Base-by-base conservation (phyloP, 2,113 vertebrate genomes). In the Saguinus imperator region DNA sequence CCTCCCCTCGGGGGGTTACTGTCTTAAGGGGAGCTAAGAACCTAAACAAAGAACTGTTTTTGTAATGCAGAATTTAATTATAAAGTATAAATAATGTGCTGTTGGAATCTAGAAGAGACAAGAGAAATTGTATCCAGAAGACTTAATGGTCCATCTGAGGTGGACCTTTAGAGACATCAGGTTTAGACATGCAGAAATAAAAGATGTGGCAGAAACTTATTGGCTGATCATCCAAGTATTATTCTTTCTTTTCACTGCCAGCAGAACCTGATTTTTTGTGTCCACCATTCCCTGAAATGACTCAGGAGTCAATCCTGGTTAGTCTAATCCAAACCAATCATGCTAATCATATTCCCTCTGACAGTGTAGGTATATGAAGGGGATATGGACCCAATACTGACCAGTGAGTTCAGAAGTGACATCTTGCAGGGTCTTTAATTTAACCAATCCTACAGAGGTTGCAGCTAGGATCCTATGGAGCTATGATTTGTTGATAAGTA, bases 401-500 rank as follows among this genome's bases (percentile, higher is more conserved):
- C 48, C 27, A 75, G 13, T 58, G 70, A 89, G 61, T 40, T 87
- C 5, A 79, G 21, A 43, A 82, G 35, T 76, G 37, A 66, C 66
- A 76, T 76, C n/a, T 87, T 87, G 40, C 25, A 77, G 61, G 43
- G 81, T 89, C 66, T 94, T 35, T 84, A 64, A 92, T 83, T 73
- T 58, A 76, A 73, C 50, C 76, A 95, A 18, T 79, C 79, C 45
- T 52, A 52, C 52, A 52, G 52, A 52, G 52, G 52, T 52, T 73
- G 9, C 11, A 87, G 61, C 25, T 80, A 27, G 21, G 52, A 52
- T 52, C 88, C 2, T 57, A 79, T 79, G 13, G 75, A 48, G 27
- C 27, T 55, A 87, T 43, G 87, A 72, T 87, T 90, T 96, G 50
- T 81, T 72, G 58, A 55, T 35, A 79, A 85, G 27, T 81, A 57